phyloP scores from a whole-genome alignment of 2,797 vertebrate species.

The Sebastes miniatus region DNA sequence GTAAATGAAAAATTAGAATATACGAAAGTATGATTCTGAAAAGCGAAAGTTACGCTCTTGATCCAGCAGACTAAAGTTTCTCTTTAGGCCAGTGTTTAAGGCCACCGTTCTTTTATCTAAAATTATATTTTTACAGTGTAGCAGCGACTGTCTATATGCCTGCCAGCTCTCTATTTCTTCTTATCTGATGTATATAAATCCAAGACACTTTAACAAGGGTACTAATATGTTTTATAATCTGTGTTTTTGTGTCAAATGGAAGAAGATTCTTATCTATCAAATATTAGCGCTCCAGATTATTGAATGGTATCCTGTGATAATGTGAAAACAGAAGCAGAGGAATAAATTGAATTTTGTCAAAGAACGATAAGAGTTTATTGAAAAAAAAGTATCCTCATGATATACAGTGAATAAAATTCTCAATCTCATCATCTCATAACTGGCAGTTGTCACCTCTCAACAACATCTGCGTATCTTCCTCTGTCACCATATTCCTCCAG shows the following conservation, averaged over 20 bases:
- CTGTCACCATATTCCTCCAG: constrained; percentile 4
- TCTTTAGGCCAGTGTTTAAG: constrained; percentile 9
- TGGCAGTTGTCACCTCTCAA: constrained; percentile 11
- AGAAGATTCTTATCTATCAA: constrained; percentile 31
- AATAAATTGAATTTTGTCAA: constrained; percentile 49
- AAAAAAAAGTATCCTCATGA: neutral
- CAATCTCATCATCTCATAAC: neutral
- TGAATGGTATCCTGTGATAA: constrained; percentile 9
- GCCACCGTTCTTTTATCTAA: constrained; percentile 23
- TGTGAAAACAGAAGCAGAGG: constrained; percentile 39
- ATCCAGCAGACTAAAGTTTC: neutral
- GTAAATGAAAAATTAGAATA: neutral
- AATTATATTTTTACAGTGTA: constrained; percentile 13
- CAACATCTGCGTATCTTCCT: constrained; percentile 16
- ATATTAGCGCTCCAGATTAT: constrained; percentile 37
- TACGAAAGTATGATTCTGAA: neutral
- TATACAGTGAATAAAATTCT: constrained; percentile 7
- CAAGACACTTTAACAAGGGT: constrained; percentile 16
- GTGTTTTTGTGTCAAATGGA: constrained; percentile 33
- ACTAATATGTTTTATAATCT: constrained; percentile 36
- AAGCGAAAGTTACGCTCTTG: neutral
- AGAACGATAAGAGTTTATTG: constrained; percentile 18
- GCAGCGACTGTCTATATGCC: neutral
- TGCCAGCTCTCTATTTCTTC: constrained; percentile 24
- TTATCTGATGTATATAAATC: constrained; percentile 44